A percentile compares a stretch with the other conserved stretches of the same genome.
Conservation (phyloP, 2,888 invertebrate genomes). For the Branchinecta sandiegonensis region DNA sequence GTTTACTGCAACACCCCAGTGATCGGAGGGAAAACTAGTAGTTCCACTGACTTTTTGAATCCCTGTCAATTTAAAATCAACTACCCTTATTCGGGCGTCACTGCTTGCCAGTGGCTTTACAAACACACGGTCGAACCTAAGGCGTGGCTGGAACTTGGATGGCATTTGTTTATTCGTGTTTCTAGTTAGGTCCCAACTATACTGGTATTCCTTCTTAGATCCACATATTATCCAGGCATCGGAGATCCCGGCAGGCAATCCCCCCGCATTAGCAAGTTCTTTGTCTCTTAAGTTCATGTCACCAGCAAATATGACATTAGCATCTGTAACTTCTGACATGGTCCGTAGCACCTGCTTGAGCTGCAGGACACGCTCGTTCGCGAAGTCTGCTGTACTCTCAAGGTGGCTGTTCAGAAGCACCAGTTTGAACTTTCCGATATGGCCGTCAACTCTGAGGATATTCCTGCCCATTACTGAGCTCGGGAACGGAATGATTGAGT, state of each 20-base stretch:
- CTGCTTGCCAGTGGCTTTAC: constrained; percentile 32
- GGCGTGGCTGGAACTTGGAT: constrained; percentile 34
- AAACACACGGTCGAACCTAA: constrained; percentile 43
- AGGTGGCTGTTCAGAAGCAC: constrained; percentile 43
- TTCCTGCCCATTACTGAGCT: constrained; percentile 40
- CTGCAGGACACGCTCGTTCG: constrained; percentile 37
- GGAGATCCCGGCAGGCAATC: constrained; percentile 35
- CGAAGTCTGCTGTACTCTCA: constrained; percentile 41
- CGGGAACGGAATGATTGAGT: constrained; percentile 37
- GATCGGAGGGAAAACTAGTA: constrained; percentile 42
- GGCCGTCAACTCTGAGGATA: constrained; percentile 37
- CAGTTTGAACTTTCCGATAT: constrained; percentile 33
- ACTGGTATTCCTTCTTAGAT: constrained; percentile 37
- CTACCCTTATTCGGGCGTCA: constrained; percentile 31
- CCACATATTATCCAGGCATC: constrained; percentile 44
- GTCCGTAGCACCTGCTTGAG: constrained; percentile 34
- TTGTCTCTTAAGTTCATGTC: constrained; percentile 45
- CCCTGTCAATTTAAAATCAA: constrained; percentile 41
- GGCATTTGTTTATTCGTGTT: constrained; percentile 41
- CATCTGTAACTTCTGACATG: constrained; percentile 29
- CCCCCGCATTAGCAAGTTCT: constrained; percentile 36
- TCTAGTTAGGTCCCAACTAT: constrained; percentile 43
- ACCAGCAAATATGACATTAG: constrained; percentile 42
- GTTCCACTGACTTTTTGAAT: constrained; percentile 38
- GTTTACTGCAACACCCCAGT: constrained; percentile 39